Base-by-base conservation (phyloP, 1,140 invertebrate species). In the Drosophila lowei region DNA sequence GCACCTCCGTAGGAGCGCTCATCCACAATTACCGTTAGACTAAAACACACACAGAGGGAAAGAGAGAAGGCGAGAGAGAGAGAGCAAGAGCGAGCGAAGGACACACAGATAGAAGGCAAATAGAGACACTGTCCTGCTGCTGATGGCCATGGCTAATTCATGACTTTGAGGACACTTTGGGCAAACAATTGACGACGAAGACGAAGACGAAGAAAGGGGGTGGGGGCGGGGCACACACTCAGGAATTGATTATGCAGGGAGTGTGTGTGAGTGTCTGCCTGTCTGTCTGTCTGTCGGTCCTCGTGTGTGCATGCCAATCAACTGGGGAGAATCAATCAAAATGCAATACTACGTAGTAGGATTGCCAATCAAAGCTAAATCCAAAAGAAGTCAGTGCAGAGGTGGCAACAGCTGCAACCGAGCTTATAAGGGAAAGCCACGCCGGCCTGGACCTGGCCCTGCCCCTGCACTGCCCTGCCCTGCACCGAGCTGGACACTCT, bases 21-120 rank as follows among this genome's bases (percentile, higher is more conserved):
- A 64, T 75, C 65, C 62, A 73, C 80, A 85, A 86, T 77, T 86
- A 80, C 80, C 72, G 81, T 86, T 80, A 80, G 47, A n/a, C 47
- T 57, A 52, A 67, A 38, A 54, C 65, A 65, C 25, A 56, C 11
- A 46, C 15, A 50, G 38, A 55, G 1, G 56, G 16, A 57, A 6
- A 43, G 34, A 38, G 34, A 38, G 34, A 38, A 1, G 11, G 34
- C 4, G 11, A 13, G 3, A 48, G 38, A 55, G 34, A 38, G 34
- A 38, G 9, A 11, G 34, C 3, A 2, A 11, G 3, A 38, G 34
- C 2, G 34, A 38, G 11, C 30, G 8, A 30, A 30, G 30, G 30
- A 56, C n/a, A 46, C 25, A 52, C 28, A 55, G 3, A 62, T 18
- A 57, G 13, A 46, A 41, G 57, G 42, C 66, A 84, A 80, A 84